Evolutionary conservation across 2,888 invertebrate species (phyloP).

Genomic region (Slavum lentiscoides): DNA sequence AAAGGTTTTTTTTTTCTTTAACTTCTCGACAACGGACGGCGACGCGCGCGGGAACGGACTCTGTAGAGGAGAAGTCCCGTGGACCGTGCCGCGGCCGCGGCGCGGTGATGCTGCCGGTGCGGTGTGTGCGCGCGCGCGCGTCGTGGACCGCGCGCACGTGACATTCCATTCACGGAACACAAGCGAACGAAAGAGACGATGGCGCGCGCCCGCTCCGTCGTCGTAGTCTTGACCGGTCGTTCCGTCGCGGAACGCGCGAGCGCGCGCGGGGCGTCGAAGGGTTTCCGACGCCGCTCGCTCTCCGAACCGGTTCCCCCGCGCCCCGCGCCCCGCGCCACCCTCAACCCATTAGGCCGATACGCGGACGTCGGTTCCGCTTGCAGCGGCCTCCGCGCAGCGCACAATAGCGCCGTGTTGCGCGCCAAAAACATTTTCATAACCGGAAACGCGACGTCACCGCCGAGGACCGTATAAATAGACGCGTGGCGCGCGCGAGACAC

Average conservation of each 20-base stretch:
- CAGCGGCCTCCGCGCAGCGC: neutral
- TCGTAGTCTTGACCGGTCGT: conserved; percentile 45
- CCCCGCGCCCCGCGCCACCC: neutral
- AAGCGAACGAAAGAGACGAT: neutral
- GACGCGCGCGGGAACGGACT: too few relatives aligned
- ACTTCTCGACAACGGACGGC: too few relatives aligned
- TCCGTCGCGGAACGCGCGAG: neutral
- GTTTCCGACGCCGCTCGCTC: conserved; percentile 39
- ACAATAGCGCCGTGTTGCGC: too few relatives aligned
- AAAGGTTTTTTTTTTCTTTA: neutral
- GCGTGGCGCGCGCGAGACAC: neutral
- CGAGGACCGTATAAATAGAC: conserved; percentile 19
- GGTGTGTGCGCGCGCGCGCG: too few relatives aligned
- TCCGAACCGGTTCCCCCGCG: conserved; percentile 34
- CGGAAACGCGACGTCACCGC: conserved; percentile 49
- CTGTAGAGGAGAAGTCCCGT: too few relatives aligned
- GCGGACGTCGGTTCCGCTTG: neutral
- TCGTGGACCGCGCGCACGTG: conserved; percentile 29
- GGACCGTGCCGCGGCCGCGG: too few relatives aligned
- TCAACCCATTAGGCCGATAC: too few relatives aligned
- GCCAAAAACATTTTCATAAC: conserved; percentile 47
- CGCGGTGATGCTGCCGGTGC: too few relatives aligned
- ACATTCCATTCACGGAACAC: conserved; percentile 51
- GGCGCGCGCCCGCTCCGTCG: conserved; percentile 25
- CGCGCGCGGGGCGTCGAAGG: conserved; percentile 20